Conservation (phyloP, 2,113 vertebrate genomes). For the Odobenus rosmarus region DNA sequence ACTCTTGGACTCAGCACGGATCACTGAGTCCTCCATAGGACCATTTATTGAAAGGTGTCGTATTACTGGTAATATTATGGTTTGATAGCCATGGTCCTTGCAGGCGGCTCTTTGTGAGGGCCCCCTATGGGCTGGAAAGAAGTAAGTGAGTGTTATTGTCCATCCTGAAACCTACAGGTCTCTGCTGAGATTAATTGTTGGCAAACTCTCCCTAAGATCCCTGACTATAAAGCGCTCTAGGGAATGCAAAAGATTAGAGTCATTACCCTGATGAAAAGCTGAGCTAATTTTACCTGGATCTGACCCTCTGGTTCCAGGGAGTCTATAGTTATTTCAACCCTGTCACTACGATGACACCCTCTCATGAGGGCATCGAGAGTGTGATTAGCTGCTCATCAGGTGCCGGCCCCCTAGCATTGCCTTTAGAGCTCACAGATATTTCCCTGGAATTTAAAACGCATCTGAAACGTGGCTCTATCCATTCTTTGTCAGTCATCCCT, state of each 20-base stretch:
- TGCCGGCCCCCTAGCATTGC: neutral
- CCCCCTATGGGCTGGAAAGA: neutral
- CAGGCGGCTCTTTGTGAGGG: neutral
- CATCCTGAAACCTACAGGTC: neutral
- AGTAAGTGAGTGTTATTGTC: neutral
- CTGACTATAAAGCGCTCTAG: neutral
- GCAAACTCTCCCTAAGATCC: neutral
- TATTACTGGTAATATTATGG: neutral
- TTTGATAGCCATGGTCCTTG: neutral
- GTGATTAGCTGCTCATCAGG: slow-evolving; percentile 21
- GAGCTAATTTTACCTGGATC: slow-evolving; percentile 57
- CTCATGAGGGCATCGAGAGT: neutral
- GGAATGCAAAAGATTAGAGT: slow-evolving; percentile 51
- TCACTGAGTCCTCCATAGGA: neutral
- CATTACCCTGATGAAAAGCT: slow-evolving; percentile 32
- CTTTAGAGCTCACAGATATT: slow-evolving; percentile 44
- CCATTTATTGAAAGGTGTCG: neutral
- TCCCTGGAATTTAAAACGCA: slow-evolving; percentile 77
- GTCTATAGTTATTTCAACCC: slow-evolving; percentile 61
- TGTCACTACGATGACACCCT: slow-evolving; percentile 16
- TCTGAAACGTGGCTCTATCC: slow-evolving; percentile 68
- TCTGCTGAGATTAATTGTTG: neutral
- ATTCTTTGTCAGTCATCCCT: slow-evolving; percentile 55
- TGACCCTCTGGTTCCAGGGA: slow-evolving; percentile 69
- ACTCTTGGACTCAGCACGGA: neutral